Base-by-base conservation (phyloP, 2,797 vertebrate species). In the Rhabdophis nuchalis region DNA sequence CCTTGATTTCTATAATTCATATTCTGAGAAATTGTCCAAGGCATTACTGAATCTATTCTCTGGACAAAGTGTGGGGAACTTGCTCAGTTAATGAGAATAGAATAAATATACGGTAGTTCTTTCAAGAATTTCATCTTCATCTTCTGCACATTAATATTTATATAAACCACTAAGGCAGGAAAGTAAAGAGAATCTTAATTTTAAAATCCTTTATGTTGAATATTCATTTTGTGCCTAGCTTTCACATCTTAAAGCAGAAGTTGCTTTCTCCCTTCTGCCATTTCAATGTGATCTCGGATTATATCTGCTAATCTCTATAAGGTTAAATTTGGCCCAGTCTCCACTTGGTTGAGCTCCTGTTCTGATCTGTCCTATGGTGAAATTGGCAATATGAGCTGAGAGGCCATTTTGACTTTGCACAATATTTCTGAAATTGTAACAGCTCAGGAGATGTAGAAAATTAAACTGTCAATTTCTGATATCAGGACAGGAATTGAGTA, bases 21-120 rank as follows among this genome's bases (percentile, higher is more conserved):
- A n/a, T 8, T 27, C 10, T 86, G 77, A 91, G 53, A 77, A 92
- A 57, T 10, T 89, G 82, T 64, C 14, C 29, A 2, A 13, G 14
- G 20, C 52, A 29, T 88, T 58, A 54, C 32, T 91, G 29, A 6
- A 16, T 16, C 32, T 36, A 41, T 93, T n/a, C 41, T 11, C 10
- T 58, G 61, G 4, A 68, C 32, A 87, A 58, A 5, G 0, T 12
- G 5, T 2, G 2, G 25, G 72, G 16, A 82, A 1, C 86, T 86
- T 13, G 2, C 86, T 50, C 58, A 50, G 85, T 87, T 93, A 91
- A 72, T 60, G 87, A 57, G 36, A 52, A 11, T 9, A 20, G 91
- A 36, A 11, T 77, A 89, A 90, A 7, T 86, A 1, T 91, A 68
- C 20, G 20, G 57, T 58, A 58, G 92, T 94, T 93, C 27, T 92